phyloP scores from a whole-genome alignment of 2,888 invertebrate species.

The Trileptium ribeirensis region DNA sequence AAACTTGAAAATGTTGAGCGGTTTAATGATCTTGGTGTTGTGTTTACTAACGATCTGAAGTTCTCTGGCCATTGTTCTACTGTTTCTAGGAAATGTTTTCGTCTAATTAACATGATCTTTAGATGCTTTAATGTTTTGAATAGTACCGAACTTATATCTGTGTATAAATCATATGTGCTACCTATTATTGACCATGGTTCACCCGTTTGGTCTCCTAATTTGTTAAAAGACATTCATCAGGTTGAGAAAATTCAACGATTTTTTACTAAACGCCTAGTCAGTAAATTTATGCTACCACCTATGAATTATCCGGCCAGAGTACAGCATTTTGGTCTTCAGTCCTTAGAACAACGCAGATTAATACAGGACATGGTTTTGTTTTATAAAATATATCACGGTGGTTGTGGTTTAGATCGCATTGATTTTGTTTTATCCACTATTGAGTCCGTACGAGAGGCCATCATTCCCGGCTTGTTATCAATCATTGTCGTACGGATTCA shows the following conservation, averaged over 20 bases:
- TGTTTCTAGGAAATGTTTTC: not conserved
- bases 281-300: not conserved
- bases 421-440: not conserved
- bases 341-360: not conserved
- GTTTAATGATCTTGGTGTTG: constrained; percentile 9
- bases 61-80: not conserved
- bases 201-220: constrained; percentile 16
- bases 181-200: constrained; percentile 15
- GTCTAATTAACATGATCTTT: not conserved
- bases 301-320: not conserved
- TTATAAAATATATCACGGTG: not conserved
- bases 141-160: not conserved
- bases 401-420: not conserved
- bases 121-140: not conserved
- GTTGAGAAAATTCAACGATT: constrained; percentile 14
- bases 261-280: constrained; percentile 6
- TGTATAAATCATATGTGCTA: not conserved
- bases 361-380: not conserved
- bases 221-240: not conserved
- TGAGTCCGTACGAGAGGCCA: not conserved
- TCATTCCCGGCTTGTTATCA: not conserved
- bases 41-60: not conserved
- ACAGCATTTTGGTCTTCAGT: no score
- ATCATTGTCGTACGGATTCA: not conserved
- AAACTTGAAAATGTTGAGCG: not conserved